Base-by-base conservation (phyloP, 2,797 vertebrate species). In the Malurus leucopterus region DNA sequence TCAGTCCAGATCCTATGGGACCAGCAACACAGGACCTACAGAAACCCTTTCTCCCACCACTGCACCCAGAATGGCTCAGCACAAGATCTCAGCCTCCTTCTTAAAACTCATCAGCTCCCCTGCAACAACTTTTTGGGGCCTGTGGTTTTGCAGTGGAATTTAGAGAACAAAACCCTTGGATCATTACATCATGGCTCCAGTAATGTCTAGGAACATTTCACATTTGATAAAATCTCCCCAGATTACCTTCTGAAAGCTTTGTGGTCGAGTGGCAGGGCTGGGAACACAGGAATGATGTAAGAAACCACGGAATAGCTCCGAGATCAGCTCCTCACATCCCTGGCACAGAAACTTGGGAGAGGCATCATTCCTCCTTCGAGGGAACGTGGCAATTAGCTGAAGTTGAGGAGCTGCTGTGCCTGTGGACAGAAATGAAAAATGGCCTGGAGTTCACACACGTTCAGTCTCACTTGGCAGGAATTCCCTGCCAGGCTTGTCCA, bases 181-280 rank as follows among this genome's bases (percentile, higher is more conserved):
- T 92, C 83, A 92, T 95, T 93, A 93, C 90, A 73, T 94, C 91
- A 93, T 79, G 85, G 74, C 85, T 91, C 68, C 92, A 95, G 85
- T 81, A 92, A 88, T n/a, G 58, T 76, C 87, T 86, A 92, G 82
- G 83, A 95, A 91, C 68, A 68, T 82, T 93, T 95, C 61, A 71
- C 57, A 84, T 92, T 78, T 81, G 93, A 93, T 93, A 89, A 91
- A 87, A 90, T 90, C 90, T 94, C 70, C 75, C 95, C 82, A 86
- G 80, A 90, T 94, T 92, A 88, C 85, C 89, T 93, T 91, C 81
- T 94, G 93, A 94, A 93, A 93, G 92, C 80, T 80, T 86, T 92
- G 92, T 17, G 78, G 89, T 90, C 29, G 40, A 51, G 50, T 79
- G 71, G 72, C 59, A 21, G 0, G 32, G 57, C 77, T 90, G 80